Percentiles rank a stretch among this genome's conserved stretches.
phyloP scores from a whole-genome alignment of 2,888 invertebrate genomes.

The Calameuta pallipes region DNA sequence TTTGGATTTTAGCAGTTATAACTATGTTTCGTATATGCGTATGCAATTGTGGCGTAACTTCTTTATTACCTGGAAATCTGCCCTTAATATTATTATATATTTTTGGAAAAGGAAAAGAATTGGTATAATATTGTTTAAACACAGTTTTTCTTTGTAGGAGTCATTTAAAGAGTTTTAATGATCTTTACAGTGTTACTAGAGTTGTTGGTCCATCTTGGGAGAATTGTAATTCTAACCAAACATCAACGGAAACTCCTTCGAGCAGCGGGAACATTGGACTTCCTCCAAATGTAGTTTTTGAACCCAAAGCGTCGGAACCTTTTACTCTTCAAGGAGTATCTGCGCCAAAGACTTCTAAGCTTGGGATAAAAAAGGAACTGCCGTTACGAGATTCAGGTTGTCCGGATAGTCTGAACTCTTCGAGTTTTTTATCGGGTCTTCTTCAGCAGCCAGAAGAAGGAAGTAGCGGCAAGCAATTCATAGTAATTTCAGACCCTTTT shows the following conservation, averaged over 20 bases:
- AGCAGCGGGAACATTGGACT: conserved; percentile 36
- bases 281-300: conserved; percentile 50
- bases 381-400: not conserved
- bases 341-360: conserved; percentile 23
- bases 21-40: not conserved
- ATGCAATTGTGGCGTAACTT: not conserved
- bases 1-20: not conserved
- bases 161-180: not conserved
- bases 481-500: not conserved
- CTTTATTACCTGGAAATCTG: not conserved
- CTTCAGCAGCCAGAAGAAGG: not conserved
- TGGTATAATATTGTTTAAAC: not conserved
- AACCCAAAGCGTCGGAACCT: conserved; percentile 51
- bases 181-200: not conserved
- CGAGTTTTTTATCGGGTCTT: not conserved
- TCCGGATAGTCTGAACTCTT: not conserved
- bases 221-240: not conserved
- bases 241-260: conserved; percentile 16
- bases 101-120: not conserved
- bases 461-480: not conserved
- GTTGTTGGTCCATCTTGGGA: not conserved
- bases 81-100: not conserved
- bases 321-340: conserved; percentile 48
- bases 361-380: conserved; percentile 21
- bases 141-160: not conserved